Conservation (phyloP, 2,888 invertebrate species). For the Idaea straminata region DNA sequence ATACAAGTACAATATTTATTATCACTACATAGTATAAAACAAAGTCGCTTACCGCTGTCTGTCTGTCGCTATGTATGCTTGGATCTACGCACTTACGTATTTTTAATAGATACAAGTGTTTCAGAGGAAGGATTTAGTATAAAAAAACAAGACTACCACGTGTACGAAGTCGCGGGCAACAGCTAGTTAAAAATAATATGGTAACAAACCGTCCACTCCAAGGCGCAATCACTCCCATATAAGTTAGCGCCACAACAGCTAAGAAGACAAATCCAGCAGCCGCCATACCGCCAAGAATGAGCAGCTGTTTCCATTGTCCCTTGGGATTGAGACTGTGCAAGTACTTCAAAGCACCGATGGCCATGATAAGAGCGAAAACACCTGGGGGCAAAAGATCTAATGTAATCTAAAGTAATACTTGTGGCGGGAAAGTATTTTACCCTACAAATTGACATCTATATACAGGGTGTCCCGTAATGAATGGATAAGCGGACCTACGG, state of each 20-base stretch:
- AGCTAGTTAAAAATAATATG: constrained; percentile 2
- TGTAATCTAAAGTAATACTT: background rate
- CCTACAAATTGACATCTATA: no score
- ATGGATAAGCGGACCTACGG: no score
- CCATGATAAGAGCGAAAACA: constrained; percentile 96
- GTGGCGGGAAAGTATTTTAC: no score
- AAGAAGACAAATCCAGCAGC: constrained; percentile 91
- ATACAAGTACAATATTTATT: background rate
- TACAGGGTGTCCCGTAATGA: no score
- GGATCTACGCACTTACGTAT: no score
- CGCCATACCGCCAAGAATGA: constrained; percentile 87
- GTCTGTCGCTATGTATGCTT: no score
- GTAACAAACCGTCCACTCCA: constrained; percentile 89
- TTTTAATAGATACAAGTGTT: no score
- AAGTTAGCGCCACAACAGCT: constrained; percentile 93
- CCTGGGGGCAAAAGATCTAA: constrained; percentile 74
- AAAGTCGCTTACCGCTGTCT: no score
- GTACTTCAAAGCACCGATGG: constrained; percentile 92
- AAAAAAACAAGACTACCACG: no score
- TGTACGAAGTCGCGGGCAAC: no score
- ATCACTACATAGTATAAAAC: no score
- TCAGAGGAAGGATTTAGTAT: no score
- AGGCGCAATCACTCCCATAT: constrained; percentile 96
- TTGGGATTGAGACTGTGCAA: constrained; percentile 92
- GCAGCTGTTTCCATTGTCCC: constrained; percentile 93